Evolutionary conservation across 2,113 vertebrate genomes (phyloP).

Genomic region (Scolopax mira): DNA sequence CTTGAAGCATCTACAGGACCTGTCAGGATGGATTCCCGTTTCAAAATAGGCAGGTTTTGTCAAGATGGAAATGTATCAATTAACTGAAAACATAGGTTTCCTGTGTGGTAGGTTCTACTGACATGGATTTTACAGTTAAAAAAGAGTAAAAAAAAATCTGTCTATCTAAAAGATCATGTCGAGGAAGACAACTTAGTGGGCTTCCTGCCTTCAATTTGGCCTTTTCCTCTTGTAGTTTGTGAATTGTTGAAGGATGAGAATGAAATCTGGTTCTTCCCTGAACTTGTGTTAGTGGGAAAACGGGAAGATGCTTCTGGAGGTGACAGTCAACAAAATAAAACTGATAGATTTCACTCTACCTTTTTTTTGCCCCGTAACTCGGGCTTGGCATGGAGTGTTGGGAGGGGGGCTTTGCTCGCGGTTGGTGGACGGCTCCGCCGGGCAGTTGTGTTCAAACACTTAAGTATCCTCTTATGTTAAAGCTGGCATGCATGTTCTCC

Average conservation of each 20-base stretch:
- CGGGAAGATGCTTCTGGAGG: background rate
- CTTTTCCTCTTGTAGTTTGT: conserved; percentile 36
- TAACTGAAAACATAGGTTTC: background rate
- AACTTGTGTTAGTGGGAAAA: background rate
- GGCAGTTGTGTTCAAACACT: background rate
- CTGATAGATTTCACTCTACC: background rate
- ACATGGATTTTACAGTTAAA: background rate
- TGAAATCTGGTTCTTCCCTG: background rate
- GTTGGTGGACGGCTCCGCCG: background rate
- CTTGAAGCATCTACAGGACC: background rate
- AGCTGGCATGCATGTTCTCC: background rate
- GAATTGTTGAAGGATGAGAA: background rate
- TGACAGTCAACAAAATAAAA: background rate
- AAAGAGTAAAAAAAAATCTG: background rate
- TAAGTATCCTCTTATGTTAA: background rate
- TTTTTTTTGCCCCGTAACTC: background rate
- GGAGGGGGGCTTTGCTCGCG: background rate
- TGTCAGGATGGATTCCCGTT: background rate
- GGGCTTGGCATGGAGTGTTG: background rate
- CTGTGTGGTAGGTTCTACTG: background rate
- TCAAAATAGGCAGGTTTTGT: background rate
- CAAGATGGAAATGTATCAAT: background rate
- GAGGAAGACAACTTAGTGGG: background rate
- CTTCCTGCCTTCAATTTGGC: background rate
- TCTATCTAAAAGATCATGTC: background rate